Evolutionary conservation across 2,113 vertebrate species (phyloP).

Genomic region (Mola mola): DNA sequence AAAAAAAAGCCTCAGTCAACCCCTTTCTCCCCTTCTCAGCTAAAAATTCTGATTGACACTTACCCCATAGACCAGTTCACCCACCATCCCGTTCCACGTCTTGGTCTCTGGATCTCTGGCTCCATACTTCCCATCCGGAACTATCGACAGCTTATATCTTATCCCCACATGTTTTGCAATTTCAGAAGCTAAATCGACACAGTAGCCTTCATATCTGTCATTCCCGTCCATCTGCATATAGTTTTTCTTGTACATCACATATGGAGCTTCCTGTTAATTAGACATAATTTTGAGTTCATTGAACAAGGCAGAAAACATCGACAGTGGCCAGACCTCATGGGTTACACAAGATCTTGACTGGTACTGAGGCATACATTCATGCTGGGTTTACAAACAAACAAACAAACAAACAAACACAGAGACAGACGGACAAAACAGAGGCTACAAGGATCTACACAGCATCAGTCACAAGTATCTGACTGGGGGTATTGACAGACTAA

Average conservation of each 20-base stretch:
- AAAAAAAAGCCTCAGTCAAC: background rate
- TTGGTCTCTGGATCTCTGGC: conserved; percentile 97
- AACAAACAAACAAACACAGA: conserved; percentile 26
- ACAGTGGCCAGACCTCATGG: conserved; percentile 47
- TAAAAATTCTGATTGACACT: conserved; percentile 74
- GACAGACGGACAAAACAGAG: conserved; percentile 38
- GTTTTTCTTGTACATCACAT: conserved; percentile 99
- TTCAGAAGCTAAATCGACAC: conserved; percentile 98
- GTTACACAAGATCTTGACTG: conserved; percentile 42
- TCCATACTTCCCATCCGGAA: conserved; percentile 96
- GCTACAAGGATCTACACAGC: conserved; percentile 32
- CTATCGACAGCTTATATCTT: conserved; percentile 96
- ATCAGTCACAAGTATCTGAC: conserved; percentile 22
- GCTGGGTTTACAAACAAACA: conserved; percentile 11
- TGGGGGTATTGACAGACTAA: conserved; percentile 32
- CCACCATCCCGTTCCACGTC: conserved; percentile 99
- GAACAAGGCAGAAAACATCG: conserved; percentile 36
- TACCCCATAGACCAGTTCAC: conserved; percentile 98
- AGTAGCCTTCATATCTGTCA: conserved; percentile 99
- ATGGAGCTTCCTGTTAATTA: conserved; percentile 96
- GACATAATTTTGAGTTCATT: conserved; percentile 78
- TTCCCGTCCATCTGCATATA: conserved; percentile 95
- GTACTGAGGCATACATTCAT: conserved; percentile 37
- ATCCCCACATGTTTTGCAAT: conserved; percentile 99
- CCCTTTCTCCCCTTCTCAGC: background rate